Evolutionary conservation across 2,797 vertebrate species (phyloP).

Genomic region (Nyctibius grandis): DNA sequence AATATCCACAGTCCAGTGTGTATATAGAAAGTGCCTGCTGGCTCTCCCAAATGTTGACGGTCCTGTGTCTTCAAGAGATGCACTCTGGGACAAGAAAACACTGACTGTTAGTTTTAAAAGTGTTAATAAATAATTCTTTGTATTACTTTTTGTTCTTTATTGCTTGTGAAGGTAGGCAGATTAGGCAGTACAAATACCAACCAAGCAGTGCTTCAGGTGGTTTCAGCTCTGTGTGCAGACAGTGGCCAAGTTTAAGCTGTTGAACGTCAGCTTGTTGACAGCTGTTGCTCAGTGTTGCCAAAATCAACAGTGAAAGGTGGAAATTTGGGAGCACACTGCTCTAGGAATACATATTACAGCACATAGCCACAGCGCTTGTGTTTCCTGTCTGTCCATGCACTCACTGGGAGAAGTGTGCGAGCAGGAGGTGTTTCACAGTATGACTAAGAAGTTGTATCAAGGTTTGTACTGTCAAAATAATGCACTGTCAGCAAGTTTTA

Average conservation of each 20-base stretch:
- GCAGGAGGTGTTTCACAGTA: not conserved
- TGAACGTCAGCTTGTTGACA: not conserved
- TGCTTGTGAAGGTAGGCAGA: not conserved
- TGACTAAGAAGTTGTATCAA: not conserved
- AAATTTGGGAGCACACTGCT: not conserved
- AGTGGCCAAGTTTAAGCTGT: not conserved
- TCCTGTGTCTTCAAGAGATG: slow-evolving; percentile 19
- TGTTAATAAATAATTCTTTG: slow-evolving; percentile 39
- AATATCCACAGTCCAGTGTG: not conserved
- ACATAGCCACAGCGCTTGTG: not conserved
- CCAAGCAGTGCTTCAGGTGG: not conserved
- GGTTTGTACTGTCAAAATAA: not conserved
- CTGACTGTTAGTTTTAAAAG: slow-evolving; percentile 18
- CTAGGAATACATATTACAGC: not conserved
- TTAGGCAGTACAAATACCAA: not conserved
- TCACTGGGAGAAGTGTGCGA: not conserved
- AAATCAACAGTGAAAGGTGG: not conserved
- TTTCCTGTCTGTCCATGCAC: not conserved
- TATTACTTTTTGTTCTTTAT: not conserved
- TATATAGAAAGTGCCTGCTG: not conserved
- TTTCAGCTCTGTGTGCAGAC: not conserved
- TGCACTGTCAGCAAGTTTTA: not conserved
- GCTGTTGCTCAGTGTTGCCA: not conserved
- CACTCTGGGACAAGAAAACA: not conserved
- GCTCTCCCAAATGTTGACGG: not conserved